Evolutionary conservation across 2,797 vertebrate genomes (phyloP).

Genomic region (Oryzias dopingdopingensis): DNA sequence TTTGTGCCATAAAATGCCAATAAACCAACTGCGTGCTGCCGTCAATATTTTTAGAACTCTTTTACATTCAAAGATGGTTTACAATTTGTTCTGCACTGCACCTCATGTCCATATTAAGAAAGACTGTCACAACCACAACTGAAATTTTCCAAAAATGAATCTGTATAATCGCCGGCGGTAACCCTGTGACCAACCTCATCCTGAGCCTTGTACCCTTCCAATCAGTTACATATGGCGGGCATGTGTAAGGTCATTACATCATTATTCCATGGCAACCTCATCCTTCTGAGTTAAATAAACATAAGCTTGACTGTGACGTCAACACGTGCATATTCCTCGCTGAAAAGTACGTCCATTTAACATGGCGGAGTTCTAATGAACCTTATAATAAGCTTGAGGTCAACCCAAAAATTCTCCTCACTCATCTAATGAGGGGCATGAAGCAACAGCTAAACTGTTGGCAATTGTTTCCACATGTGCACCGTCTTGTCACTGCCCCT

Average conservation of each 20-base stretch:
- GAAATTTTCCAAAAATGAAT: constrained; percentile 14
- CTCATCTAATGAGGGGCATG: constrained; percentile 37
- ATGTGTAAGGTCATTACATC: constrained; percentile 47
- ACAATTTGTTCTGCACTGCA: neutral
- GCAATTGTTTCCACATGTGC: constrained; percentile 52
- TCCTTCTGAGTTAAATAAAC: constrained; percentile 36
- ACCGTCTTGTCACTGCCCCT: constrained; percentile 1
- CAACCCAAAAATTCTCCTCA: constrained; percentile 23
- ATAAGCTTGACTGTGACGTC: constrained; percentile 11
- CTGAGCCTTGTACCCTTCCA: constrained; percentile 17
- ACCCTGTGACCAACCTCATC: constrained; percentile 5
- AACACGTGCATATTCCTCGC: constrained; percentile 18
- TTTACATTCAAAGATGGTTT: neutral
- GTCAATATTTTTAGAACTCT: too few relatives aligned
- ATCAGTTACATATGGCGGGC: constrained; percentile 47
- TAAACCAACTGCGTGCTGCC: too few relatives aligned
- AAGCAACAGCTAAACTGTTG: constrained; percentile 39
- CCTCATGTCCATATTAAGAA: neutral
- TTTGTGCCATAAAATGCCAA: too few relatives aligned
- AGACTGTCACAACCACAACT: constrained; percentile 7
- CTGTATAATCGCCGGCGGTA: constrained; percentile 11
- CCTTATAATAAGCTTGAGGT: constrained; percentile 47
- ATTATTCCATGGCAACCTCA: constrained; percentile 42
- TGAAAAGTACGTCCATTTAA: constrained; percentile 27
- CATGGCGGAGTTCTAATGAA: constrained; percentile 43